Evolutionary conservation across 2,113 vertebrate species (phyloP).

Genomic region (Psittacara wagleri): DNA sequence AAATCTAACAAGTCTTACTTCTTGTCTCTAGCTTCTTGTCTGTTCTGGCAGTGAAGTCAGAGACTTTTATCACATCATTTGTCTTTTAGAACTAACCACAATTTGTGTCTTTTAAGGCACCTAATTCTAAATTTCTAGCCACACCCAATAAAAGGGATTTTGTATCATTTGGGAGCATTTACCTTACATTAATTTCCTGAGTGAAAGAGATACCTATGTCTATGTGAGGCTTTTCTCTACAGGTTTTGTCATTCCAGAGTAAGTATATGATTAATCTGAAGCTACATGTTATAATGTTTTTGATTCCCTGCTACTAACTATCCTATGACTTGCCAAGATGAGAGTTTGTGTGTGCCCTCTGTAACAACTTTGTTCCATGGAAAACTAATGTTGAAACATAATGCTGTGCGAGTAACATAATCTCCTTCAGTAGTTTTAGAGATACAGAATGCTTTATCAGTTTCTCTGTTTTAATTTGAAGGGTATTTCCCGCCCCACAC

Average conservation of each 20-base stretch:
- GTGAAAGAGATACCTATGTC: not conserved
- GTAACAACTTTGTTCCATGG: not conserved
- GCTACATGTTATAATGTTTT: not conserved
- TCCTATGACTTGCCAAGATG: not conserved
- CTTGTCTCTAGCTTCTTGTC: not conserved
- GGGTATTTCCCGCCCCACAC: too few relatives aligned
- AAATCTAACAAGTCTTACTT: not conserved
- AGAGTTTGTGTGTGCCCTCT: not conserved
- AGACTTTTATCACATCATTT: not conserved
- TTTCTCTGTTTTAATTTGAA: not conserved
- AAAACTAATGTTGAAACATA: not conserved
- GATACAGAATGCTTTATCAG: not conserved
- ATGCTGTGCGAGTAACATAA: not conserved
- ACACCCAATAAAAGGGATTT: not conserved
- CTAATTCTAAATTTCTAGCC: not conserved
- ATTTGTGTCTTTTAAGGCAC: not conserved
- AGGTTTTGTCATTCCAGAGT: not conserved
- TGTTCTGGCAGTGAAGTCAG: not conserved
- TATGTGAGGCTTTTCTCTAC: not conserved
- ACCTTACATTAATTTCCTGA: not conserved
- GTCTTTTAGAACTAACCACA: not conserved
- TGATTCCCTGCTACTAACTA: not conserved
- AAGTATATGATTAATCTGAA: not conserved
- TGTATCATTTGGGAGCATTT: not conserved
- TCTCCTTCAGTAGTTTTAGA: not conserved